Conservation (phyloP, 2,797 vertebrate genomes). For the Gymnothorax reevesii region DNA sequence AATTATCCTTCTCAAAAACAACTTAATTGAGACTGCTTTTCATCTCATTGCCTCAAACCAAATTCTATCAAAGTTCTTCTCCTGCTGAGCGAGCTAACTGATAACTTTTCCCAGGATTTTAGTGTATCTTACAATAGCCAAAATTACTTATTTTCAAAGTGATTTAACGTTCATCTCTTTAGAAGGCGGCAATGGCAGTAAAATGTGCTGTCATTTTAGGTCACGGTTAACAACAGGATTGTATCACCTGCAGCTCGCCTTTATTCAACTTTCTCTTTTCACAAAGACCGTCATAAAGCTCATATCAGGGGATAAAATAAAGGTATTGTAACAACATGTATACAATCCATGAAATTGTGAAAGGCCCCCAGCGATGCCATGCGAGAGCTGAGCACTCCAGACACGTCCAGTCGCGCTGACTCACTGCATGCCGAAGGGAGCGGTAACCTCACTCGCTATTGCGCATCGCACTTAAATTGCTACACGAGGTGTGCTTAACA, state of each 20-base stretch:
- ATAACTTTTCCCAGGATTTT: not conserved
- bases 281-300: not conserved
- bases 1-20: slow-evolving; percentile 5
- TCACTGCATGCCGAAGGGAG: not conserved
- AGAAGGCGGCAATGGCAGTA: not conserved
- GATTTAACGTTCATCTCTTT: not conserved
- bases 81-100: not conserved
- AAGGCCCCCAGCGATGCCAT: not conserved
- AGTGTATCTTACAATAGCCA: not conserved
- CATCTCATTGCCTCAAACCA: not conserved
- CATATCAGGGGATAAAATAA: not conserved
- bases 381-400: not conserved
- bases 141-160: not conserved
- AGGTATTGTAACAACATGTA: slow-evolving; percentile 3
- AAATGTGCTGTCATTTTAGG: not conserved
- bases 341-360: not conserved
- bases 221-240: not conserved
- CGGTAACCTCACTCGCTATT: not conserved
- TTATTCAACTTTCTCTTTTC: not conserved
- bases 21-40: not conserved
- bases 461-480: not conserved
- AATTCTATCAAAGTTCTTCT: not conserved
- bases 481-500: not conserved
- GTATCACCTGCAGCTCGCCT: not conserved
- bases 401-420: not conserved